A percentile compares a stretch with the other conserved stretches of the same genome.
These are phyloP conservation scores for Oreortyx pictus DNA, from an alignment of 2,797 vertebrate genomes.

Conservation along the genomic window DNA sequence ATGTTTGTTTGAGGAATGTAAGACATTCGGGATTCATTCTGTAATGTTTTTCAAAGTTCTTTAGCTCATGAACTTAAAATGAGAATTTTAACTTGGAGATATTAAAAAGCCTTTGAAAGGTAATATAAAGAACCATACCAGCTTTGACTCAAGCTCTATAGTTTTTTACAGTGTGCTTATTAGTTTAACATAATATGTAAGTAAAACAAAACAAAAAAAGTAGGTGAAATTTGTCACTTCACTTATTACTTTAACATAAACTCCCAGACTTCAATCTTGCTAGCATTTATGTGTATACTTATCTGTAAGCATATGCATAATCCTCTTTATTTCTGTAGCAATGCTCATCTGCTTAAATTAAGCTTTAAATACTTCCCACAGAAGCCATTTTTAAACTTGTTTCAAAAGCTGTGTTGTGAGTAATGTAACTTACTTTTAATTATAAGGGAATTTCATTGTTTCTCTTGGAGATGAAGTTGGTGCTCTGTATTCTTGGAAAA, in stretches of 20 bases:
- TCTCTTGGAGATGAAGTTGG: not conserved
- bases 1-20: slow-evolving; percentile 51
- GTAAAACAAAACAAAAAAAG: not conserved
- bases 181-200: not conserved
- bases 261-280: not conserved
- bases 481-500: not conserved
- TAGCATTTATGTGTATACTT: not conserved
- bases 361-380: slow-evolving; percentile 17
- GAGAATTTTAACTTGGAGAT: not conserved
- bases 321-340: slow-evolving; percentile 32
- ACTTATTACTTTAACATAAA: not conserved
- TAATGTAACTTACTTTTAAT: not conserved
- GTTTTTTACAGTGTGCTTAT: not conserved
- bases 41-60: not conserved
- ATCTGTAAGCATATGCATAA: slow-evolving; percentile 19
- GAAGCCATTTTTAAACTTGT: slow-evolving; percentile 33
- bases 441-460: not conserved
- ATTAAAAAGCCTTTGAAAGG: not conserved
- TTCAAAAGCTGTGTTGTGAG: not conserved
- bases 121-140: not conserved
- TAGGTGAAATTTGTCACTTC: not conserved
- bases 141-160: not conserved
- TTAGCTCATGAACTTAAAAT: not conserved
- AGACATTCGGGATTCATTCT: slow-evolving; percentile 45
- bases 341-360: slow-evolving; percentile 43